Base-by-base conservation (phyloP, 64 coral and sea anemone species). In the Dendronephthya gigantea region DNA sequence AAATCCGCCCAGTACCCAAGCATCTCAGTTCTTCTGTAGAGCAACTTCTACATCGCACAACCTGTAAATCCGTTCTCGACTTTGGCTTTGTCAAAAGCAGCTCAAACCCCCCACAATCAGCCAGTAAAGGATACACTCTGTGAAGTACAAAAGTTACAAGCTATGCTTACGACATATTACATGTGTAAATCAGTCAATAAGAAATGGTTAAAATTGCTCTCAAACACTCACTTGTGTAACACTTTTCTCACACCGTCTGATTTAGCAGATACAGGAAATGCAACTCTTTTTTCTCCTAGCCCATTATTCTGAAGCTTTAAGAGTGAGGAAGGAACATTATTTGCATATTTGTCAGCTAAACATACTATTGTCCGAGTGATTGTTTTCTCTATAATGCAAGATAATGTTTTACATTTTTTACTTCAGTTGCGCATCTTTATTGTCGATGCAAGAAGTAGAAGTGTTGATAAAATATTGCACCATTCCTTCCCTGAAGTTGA, bases 41-140 rank as follows among this genome's bases (percentile, higher is more conserved):
- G 17, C n/a, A 74, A 74, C 68, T 74, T 25, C 68, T 28, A 74
- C 68, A 74, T 74, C 17, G 68, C 22, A 74, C 68, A 74, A 74
- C 68, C 11, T 74, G 14, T 35, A 74, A 35, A 17, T 74, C 32
- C 1, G 68, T 74, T 1, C 68, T 13, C 25, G 68, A 74, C 30
- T 74, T 74, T 74, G n/a, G 17, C 68, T 74, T 27, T 35, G 68
- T 74, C 13, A 74, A 30, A 1, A 74, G 30, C 12, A 74, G 17
- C 68, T 74, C 68, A 35, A 74, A 74, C 17, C 68, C 68, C 22
- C 68, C 68, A 35, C 68, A 74, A 74, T 74, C 32, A 25, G 68
- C 0, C 23, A 74, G 68, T 28, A 8, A 27, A 27, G 68, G 68
- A 74, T 74, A 74, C 30, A 28, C 68, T 27, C 68, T 74, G 68